A percentile compares a stretch with the other conserved stretches of the same genome.
phyloP scores from a whole-genome alignment of 1,140 invertebrate genomes.

The Caenorhabditis inopinata region DNA sequence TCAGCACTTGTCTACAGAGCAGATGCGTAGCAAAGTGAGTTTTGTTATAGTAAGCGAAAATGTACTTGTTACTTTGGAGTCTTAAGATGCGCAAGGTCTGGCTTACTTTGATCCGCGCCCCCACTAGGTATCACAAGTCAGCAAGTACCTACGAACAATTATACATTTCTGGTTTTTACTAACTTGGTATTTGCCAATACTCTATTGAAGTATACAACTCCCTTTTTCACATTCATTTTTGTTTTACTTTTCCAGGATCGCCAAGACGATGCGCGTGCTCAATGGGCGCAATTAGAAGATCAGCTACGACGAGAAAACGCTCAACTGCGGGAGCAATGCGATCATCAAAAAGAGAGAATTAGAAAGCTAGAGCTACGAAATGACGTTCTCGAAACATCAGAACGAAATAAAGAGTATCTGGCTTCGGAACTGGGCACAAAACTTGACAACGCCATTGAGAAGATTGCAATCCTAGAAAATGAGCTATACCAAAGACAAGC shows the following conservation, averaged over 20 bases:
- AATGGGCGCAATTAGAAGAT: background rate
- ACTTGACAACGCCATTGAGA: background rate
- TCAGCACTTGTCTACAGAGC: background rate
- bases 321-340: background rate
- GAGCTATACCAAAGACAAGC: background rate
- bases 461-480: constrained; percentile 9
- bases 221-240: too few species aligned
- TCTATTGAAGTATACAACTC: too few species aligned
- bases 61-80: too few species aligned
- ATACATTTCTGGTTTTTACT: too few species aligned
- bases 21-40: background rate
- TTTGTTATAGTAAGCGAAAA: too few species aligned
- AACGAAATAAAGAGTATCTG: background rate
- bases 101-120: too few species aligned
- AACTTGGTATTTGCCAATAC: too few species aligned
- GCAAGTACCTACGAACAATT: too few species aligned
- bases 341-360: background rate
- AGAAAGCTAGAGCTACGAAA: background rate
- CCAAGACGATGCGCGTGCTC: background rate
- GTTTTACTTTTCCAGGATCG: background rate
- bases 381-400: background rate
- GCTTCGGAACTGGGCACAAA: background rate
- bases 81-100: too few species aligned
- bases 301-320: background rate
- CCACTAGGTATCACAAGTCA: too few species aligned